Conservation (phyloP, 2,888 invertebrate species). For the Lithophane socia region DNA sequence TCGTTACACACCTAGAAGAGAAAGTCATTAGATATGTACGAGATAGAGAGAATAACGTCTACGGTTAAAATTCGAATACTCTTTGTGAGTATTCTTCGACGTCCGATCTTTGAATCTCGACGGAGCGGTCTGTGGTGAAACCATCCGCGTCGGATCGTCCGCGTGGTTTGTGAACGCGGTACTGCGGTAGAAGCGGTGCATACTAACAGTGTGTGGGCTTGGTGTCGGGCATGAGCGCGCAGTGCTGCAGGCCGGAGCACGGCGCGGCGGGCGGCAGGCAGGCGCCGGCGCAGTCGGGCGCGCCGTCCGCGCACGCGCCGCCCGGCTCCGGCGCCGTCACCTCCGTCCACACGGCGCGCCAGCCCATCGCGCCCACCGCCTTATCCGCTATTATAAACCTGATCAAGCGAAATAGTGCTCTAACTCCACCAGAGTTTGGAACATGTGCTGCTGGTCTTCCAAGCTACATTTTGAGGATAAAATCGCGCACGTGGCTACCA, state of each 20-base stretch:
- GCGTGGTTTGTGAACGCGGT: constrained; percentile 11
- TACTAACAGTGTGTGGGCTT: constrained; percentile 93
- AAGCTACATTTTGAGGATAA: neutral
- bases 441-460: neutral
- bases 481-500: neutral
- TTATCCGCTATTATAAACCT: constrained; percentile 99
- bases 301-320: constrained; percentile 72
- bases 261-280: constrained; percentile 85
- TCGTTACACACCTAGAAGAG: constrained; percentile 60
- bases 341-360: constrained; percentile 98
- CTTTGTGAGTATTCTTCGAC: constrained; percentile 17
- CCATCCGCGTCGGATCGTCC: constrained; percentile 5
- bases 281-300: constrained; percentile 76
- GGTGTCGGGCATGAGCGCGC: constrained; percentile 93
- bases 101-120: constrained; percentile 29
- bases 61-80: constrained; percentile 44
- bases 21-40: constrained; percentile 67
- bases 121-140: constrained; percentile 6
- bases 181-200: constrained; percentile 65
- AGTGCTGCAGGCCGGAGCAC: constrained; percentile 91
- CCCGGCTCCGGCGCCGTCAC: constrained; percentile 91
- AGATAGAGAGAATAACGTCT: constrained; percentile 54
- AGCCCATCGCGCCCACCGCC: constrained; percentile 98
- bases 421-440: constrained; percentile 1
- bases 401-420: constrained; percentile 59